A percentile compares a stretch with the other conserved stretches of the same genome.
Conservation (phyloP, 2,113 vertebrate species). For the Cochlearius cochlearius region DNA sequence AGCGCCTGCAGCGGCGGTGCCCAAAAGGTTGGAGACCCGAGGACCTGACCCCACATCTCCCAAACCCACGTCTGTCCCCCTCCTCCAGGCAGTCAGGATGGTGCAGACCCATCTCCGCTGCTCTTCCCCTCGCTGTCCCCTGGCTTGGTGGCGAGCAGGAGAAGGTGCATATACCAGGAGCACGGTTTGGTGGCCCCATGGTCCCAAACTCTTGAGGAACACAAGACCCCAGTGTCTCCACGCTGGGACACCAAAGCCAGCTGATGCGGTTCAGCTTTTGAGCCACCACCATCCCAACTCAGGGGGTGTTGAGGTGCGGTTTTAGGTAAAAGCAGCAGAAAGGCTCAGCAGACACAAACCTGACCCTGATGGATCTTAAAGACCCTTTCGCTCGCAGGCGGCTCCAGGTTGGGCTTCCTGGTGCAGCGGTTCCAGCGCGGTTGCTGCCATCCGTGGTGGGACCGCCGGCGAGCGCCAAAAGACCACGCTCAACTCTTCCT, state of each 20-base stretch:
- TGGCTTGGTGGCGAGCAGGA: fast-evolving
- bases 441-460: background rate
- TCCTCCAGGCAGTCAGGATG: background rate
- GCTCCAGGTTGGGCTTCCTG: background rate
- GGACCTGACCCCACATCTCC: background rate
- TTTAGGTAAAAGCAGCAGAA: background rate
- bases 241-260: background rate
- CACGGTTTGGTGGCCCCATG: fast-evolving
- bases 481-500: fast-evolving
- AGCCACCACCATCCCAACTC: background rate
- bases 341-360: background rate
- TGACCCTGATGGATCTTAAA: fast-evolving
- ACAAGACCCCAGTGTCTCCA: fast-evolving
- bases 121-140: background rate
- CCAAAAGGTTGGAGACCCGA: background rate
- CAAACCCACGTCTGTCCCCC: fast-evolving
- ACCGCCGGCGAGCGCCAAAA: background rate
- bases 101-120: background rate
- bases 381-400: fast-evolving
- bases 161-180: fast-evolving
- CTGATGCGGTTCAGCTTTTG: too few relatives aligned
- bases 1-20: background rate
- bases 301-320: fast-evolving
- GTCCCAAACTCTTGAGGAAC: background rate
- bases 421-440: fast-evolving